Evolutionary conservation across 2,888 invertebrate species (phyloP).

Genomic region (Pelosia muscerda): DNA sequence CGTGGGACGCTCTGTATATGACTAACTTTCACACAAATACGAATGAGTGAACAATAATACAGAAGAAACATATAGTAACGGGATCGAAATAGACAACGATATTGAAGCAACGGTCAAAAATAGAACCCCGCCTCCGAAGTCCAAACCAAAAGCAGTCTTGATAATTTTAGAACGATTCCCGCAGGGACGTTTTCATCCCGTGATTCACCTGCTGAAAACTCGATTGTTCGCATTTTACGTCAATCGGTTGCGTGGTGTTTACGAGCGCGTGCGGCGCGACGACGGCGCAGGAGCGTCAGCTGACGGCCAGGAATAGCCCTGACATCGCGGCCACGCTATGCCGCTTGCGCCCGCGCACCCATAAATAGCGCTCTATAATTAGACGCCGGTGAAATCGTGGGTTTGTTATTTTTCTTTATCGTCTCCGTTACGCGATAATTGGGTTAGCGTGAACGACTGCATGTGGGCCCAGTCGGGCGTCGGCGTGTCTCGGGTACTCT

Average conservation of each 20-base stretch:
- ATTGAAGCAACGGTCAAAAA: slow-evolving; percentile 80
- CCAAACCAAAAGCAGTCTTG: slow-evolving; percentile 85
- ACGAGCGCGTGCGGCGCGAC: slow-evolving; percentile 68
- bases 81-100: slow-evolving; percentile 78
- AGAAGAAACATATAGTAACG: slow-evolving; percentile 71
- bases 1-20: too few relatives aligned
- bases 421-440: slow-evolving; percentile 86
- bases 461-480: slow-evolving; percentile 84
- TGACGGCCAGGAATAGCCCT: slow-evolving; percentile 86
- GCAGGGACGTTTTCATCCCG: slow-evolving; percentile 82
- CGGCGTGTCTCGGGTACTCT: slow-evolving; percentile 81
- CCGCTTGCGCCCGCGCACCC: slow-evolving; percentile 85
- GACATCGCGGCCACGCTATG: slow-evolving; percentile 86
- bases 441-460: slow-evolving; percentile 82
- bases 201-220: slow-evolving; percentile 86
- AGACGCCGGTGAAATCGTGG: slow-evolving; percentile 86
- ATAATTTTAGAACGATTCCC: slow-evolving; percentile 82
- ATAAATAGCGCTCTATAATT: slow-evolving; percentile 86
- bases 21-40: slow-evolving; percentile 51
- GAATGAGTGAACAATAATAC: slow-evolving; percentile 62
- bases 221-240: slow-evolving; percentile 86
- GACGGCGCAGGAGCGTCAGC: slow-evolving; percentile 81
- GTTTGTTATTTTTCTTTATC: slow-evolving; percentile 87
- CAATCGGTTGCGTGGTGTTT: slow-evolving; percentile 85
- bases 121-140: slow-evolving; percentile 84